Base-by-base conservation (phyloP, 1,140 invertebrate genomes). In the Pygmarrhopalites habei region DNA sequence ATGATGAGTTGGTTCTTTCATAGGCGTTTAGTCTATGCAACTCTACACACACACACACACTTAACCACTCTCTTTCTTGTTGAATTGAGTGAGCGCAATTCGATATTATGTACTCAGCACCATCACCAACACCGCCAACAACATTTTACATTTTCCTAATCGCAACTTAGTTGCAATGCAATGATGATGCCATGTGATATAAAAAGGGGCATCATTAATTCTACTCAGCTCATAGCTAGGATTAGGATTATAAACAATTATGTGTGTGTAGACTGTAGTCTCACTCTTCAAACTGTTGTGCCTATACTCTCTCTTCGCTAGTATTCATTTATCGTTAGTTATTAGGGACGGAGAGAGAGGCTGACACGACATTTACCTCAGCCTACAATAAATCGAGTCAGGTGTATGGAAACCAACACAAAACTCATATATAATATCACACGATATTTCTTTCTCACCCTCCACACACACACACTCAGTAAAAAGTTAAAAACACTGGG, bases 351-450 rank as follows among this genome's bases (percentile, higher is more conserved):
- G 59, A 44, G 51, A 61, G 26, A 17, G 19, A 47, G 17, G 30
- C 49, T 55, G 52, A 62, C 60, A 62, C 43, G 60, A 62, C 52
- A 56, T 62, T 62, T 62, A 62, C 39, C 32, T 62, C 51, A 44
- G 51, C 44, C 55, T 60, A 60, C 58, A 60, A 65, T 65, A 65
- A 65, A 65, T 65, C 58, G 58, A 59, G 63, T 53, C 63, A 60
- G 58, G 44, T 60, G 58, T 21, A n/a, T 25, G 19, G 7, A n/a
- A n/a, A 47, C 44, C 7, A 4, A 47, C 44, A 47, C 15, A 35
- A 35, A 35, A 5, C 32, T 15, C 5, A 35, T 15, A 35, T 7
- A 15, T 35, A 5, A 35, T 35, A 35, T 35, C 15, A 35, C 32
- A 35, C 32, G 5, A 35, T 15, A 5, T 35, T 7, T 15, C 5